A percentile compares a stretch with the other conserved stretches of the same genome.
These are phyloP conservation scores for Parauchenoglanis ngamensis DNA, from an alignment of 2,797 vertebrate species.

Conservation along the genomic window DNA sequence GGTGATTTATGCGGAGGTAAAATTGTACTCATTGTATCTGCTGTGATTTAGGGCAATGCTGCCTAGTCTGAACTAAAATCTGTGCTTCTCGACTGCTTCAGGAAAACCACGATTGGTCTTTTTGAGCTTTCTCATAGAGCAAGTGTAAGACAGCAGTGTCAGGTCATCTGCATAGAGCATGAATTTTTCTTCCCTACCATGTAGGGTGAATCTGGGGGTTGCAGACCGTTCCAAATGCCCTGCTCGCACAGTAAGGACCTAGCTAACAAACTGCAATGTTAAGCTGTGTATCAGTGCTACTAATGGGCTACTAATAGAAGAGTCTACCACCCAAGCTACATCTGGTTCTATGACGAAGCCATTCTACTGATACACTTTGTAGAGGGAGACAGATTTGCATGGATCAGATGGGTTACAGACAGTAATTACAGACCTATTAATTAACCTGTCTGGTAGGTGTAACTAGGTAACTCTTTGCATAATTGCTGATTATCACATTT, in stretches of 20 bases:
- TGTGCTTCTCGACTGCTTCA: background rate
- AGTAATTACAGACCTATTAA: constrained; percentile 13
- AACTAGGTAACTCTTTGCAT: constrained; percentile 4
- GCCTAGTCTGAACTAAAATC: background rate
- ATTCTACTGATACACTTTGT: background rate
- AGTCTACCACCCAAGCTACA: background rate
- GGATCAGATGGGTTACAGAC: constrained; percentile 14
- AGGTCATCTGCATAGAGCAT: background rate
- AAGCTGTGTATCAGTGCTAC: background rate
- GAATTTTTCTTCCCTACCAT: background rate
- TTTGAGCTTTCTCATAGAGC: background rate
- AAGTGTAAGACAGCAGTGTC: no score
- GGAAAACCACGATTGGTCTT: background rate
- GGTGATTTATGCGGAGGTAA: background rate
- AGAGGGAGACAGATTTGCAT: background rate
- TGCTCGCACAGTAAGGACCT: background rate
- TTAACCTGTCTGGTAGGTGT: constrained; percentile 16
- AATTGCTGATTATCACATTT: constrained; percentile 1
- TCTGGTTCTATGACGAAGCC: background rate
- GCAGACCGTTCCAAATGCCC: background rate
- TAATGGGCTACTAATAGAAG: background rate
- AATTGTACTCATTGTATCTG: background rate
- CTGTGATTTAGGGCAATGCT: background rate
- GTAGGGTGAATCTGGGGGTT: background rate
- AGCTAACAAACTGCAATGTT: background rate